These are phyloP conservation scores for Ochropleura plecta DNA, from an alignment of 2,888 invertebrate genomes.

Conservation along the genomic window DNA sequence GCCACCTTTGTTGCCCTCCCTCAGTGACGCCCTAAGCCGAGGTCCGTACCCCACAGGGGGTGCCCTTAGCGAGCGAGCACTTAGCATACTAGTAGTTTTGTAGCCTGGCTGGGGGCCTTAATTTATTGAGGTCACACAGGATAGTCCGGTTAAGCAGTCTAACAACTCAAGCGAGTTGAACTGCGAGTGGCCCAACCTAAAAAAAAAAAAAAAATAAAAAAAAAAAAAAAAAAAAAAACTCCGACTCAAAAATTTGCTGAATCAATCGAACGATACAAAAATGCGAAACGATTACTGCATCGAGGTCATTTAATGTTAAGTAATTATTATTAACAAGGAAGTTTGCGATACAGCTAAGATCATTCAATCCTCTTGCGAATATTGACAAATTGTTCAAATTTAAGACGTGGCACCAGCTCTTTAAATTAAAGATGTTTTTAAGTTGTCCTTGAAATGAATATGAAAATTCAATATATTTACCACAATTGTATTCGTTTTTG, in stretches of 20 bases:
- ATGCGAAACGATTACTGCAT: conserved; percentile 59
- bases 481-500: not conserved
- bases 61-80: no score
- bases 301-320: conserved; percentile 63
- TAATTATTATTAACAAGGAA: conserved; percentile 58
- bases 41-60: no score
- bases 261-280: conserved; percentile 58
- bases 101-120: no score
- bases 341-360: conserved; percentile 28
- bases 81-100: no score
- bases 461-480: conserved; percentile 15
- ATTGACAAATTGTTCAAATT: not conserved
- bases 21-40: no score
- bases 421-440: not conserved
- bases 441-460: not conserved
- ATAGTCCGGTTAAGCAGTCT: no score
- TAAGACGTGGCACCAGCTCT: not conserved
- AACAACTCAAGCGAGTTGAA: no score
- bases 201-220: no score
- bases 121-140: no score
- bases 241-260: conserved; percentile 54
- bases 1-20: no score
- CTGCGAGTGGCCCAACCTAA: no score
- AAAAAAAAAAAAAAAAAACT: no score
- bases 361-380: conserved; percentile 12